Evolutionary conservation across 2,113 vertebrate species (phyloP).

Genomic region (Varanus komodoensis): DNA sequence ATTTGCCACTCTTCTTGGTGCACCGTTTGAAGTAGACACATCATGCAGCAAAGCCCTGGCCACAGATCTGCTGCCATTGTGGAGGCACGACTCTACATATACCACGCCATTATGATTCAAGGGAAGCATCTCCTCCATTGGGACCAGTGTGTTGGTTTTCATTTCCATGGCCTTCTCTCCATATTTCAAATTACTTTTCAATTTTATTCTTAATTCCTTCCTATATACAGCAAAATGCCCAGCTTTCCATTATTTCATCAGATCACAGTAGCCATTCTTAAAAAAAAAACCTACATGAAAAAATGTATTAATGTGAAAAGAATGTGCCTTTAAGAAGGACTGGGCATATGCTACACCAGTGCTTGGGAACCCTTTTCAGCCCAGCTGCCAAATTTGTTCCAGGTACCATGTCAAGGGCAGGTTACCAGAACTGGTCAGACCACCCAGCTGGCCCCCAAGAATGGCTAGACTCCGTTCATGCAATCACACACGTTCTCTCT

Average conservation of each 20-base stretch:
- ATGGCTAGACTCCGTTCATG: no score
- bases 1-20: no score
- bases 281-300: background rate
- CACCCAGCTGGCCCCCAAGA: no score
- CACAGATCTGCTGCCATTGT: background rate
- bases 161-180: background rate
- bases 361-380: no score
- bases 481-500: no score
- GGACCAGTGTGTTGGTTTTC: background rate
- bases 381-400: no score
- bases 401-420: no score
- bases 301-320: background rate
- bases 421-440: no score
- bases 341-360: background rate
- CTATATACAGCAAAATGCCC: background rate
- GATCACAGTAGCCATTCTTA: background rate
- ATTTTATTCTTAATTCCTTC: background rate
- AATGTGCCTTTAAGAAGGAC: background rate
- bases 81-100: background rate
- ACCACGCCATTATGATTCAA: background rate
- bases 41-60: no score
- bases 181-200: conserved; percentile 12
- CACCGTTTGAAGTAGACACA: no score
- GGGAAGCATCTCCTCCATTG: background rate
- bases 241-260: background rate